Percentiles rank a stretch among this genome's conserved stretches.
Evolutionary conservation across 2,113 vertebrate species (phyloP).

Genomic region (Psophia crepitans): DNA sequence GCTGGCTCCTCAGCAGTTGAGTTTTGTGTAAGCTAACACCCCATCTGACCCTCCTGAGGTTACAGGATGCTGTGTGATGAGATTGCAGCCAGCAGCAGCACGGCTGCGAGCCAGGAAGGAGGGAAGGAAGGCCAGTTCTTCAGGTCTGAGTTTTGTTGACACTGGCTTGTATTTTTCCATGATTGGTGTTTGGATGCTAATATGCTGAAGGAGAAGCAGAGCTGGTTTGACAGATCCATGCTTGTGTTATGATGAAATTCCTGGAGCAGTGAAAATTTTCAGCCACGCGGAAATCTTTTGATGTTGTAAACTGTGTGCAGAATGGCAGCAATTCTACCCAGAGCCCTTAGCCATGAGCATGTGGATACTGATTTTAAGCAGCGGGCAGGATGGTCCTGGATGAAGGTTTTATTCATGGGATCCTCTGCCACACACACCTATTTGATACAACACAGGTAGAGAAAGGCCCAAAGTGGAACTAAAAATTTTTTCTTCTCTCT

Average conservation of each 20-base stretch:
- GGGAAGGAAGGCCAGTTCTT: background rate
- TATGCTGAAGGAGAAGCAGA: background rate
- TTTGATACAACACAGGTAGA: background rate
- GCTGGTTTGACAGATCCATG: background rate
- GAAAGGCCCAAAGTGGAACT: background rate
- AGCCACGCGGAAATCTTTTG: background rate
- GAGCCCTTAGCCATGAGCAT: background rate
- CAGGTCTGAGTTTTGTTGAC: background rate
- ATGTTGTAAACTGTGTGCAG: background rate
- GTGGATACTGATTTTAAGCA: background rate
- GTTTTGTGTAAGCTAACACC: background rate
- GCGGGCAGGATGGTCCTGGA: background rate
- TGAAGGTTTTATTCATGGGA: background rate
- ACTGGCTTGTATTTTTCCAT: background rate
- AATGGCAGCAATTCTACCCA: background rate
- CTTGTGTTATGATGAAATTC: background rate
- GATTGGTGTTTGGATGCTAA: background rate
- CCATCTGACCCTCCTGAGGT: background rate
- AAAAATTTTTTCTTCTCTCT: background rate
- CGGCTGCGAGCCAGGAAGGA: background rate
- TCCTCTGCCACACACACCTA: background rate
- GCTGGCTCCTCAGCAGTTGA: background rate
- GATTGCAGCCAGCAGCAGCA: background rate
- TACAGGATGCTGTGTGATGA: background rate
- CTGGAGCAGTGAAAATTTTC: slow-evolving; percentile 2